Evolutionary conservation across 2,888 invertebrate genomes (phyloP).

Genomic region (Calameuta filiformis): DNA sequence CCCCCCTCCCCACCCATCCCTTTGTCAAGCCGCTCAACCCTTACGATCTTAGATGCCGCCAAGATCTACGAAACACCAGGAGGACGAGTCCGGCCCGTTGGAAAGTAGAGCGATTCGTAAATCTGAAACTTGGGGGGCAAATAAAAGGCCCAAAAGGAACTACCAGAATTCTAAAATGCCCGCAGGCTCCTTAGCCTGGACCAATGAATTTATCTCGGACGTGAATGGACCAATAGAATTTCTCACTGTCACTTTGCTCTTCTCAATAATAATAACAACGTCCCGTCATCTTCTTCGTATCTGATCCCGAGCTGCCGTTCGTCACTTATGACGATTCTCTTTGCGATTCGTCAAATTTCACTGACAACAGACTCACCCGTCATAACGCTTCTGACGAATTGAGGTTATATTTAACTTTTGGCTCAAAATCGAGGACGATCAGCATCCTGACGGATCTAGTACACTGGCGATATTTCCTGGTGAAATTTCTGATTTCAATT

Average conservation of each 20-base stretch:
- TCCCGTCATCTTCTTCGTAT: not conserved
- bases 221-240: not conserved
- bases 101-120: slow-evolving; percentile 49
- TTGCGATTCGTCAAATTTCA: not conserved
- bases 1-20: slow-evolving; percentile 17
- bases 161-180: not conserved
- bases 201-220: not conserved
- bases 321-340: not conserved
- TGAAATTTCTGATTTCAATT: not conserved
- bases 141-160: not conserved
- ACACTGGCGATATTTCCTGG: not conserved
- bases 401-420: not conserved
- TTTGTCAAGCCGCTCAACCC: slow-evolving; percentile 12
- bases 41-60: slow-evolving; percentile 40
- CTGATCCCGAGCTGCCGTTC: not conserved
- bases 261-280: not conserved
- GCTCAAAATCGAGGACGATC: not conserved
- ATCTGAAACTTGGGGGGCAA: slow-evolving; percentile 17
- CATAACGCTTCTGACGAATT: not conserved
- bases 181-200: not conserved
- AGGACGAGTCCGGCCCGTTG: slow-evolving; percentile 25
- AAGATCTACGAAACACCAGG: slow-evolving; percentile 18
- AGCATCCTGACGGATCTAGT: not conserved
- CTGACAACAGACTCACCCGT: not conserved
- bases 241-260: not conserved